Base-by-base conservation (phyloP, 2,113 vertebrate species). In the Pongo pygmaeus region DNA sequence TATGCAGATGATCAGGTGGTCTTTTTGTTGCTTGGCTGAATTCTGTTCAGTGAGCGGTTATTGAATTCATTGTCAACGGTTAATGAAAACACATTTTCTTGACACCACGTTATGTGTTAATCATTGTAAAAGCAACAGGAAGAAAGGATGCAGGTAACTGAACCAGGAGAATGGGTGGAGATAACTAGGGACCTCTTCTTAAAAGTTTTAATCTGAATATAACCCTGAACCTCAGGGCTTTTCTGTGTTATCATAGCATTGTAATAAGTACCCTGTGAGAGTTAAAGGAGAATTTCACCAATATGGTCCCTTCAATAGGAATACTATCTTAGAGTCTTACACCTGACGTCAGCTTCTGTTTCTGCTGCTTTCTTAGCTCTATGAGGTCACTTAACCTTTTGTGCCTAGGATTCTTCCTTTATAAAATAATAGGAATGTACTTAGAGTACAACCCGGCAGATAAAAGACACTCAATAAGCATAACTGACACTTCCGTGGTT, bases 141-240 rank as follows among this genome's bases (percentile, higher is more conserved):
- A 81, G 69, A 81, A 81, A 72, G 72, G 55, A 32, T 75, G 48
- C 25, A 80, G 59, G 50, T 77, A 43, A 70, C 30, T n/a, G 40
- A 69, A 35, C 52, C 67, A 52, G 46, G 32, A 35, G 35, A 69
- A 22, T 11, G 61, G 32, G 46, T 94, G 16, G 48, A 92, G 84
- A 8, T 46, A 84, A 43, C 18, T n/a, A 59, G 35, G 48, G 67
- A 43, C 30, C 55, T 48, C 61, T 75, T 75, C 92, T 80, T 84
- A 9, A 59, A 67, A 91, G 27, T 84, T 91, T 48, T 84, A 94
- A n/a, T 94, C 69, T 50, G 74, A 93, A 96, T 92, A 89, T 72
- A 81, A 78, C n/a, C n/a, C 27, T 79, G 48, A 84, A 59, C 52
- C 46, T 94, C 57, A 57, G 50, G 22, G 17, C 38, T 75, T 89